Conservation (phyloP, 2,888 invertebrate species). For the Chironomus tentans region DNA sequence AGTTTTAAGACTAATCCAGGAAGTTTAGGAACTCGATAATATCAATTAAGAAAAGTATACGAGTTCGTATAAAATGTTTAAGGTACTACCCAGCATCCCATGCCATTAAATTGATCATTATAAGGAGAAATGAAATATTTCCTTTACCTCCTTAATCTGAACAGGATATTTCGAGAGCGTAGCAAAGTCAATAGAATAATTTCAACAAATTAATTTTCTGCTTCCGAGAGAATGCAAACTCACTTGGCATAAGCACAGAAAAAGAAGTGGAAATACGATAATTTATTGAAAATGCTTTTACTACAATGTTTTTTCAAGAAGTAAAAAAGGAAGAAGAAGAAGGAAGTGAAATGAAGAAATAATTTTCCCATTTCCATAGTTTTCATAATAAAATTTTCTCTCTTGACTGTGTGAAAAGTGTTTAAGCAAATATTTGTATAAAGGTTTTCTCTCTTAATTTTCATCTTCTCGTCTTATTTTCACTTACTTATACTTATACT, state of each 20-base stretch:
- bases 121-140: background rate
- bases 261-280: background rate
- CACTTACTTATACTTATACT: background rate
- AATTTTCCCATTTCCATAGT: background rate
- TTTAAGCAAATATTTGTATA: background rate
- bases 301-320: background rate
- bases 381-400: background rate
- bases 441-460: background rate
- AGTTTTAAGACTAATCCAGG: too few relatives aligned
- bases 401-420: background rate
- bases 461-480: background rate
- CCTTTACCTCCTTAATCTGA: background rate
- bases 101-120: background rate
- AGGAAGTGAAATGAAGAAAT: too few relatives aligned
- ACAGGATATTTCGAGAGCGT: background rate
- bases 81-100: too few relatives aligned
- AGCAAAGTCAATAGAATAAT: slow-evolving; percentile 2
- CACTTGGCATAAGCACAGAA: background rate
- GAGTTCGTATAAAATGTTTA: too few relatives aligned
- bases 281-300: slow-evolving; percentile 1
- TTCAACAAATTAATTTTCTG: slow-evolving; percentile 3
- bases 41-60: too few relatives aligned
- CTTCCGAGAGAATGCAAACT: background rate
- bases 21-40: too few relatives aligned
- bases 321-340: too few relatives aligned